Conservation (phyloP, 1,140 invertebrate species). For the Euura saliciscinereae region DNA sequence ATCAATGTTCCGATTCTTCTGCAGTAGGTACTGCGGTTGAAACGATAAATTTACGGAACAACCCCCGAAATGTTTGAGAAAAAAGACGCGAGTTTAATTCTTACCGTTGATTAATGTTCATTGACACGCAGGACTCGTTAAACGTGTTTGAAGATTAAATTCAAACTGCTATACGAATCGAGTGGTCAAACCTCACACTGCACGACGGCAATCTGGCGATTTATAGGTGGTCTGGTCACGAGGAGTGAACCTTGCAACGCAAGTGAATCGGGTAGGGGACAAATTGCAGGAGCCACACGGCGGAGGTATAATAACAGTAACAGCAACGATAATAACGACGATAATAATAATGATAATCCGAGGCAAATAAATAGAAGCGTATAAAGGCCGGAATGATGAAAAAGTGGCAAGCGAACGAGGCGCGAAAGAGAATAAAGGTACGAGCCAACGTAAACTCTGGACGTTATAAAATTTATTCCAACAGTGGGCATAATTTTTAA, state of each 20-base stretch:
- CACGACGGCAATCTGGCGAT: background rate
- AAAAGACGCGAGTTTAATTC: background rate
- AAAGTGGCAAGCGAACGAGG: slow-evolving; percentile 5
- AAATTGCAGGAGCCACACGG: background rate
- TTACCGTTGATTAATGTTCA: background rate
- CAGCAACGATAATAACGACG: background rate
- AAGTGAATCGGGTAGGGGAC: background rate
- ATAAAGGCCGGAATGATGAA: background rate
- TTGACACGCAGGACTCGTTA: background rate
- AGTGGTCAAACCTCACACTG: background rate
- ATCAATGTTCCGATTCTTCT: too few relatives aligned
- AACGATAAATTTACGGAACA: too few relatives aligned
- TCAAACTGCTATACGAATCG: background rate
- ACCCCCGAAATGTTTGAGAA: too few relatives aligned
- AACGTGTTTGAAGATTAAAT: background rate
- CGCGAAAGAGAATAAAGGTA: slow-evolving; percentile 4
- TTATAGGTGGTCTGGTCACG: background rate
- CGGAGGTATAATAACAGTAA: background rate
- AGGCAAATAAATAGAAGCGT: background rate
- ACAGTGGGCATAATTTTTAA: slow-evolving; percentile 28
- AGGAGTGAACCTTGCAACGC: background rate
- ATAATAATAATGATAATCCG: background rate
- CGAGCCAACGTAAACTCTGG: slow-evolving; percentile 4
- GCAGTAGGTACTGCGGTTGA: too few relatives aligned
- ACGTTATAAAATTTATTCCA: slow-evolving; percentile 24